A percentile compares a stretch with the other conserved stretches of the same genome.
phyloP scores from a whole-genome alignment of 2,797 vertebrate genomes.

The Mus minutoides region DNA sequence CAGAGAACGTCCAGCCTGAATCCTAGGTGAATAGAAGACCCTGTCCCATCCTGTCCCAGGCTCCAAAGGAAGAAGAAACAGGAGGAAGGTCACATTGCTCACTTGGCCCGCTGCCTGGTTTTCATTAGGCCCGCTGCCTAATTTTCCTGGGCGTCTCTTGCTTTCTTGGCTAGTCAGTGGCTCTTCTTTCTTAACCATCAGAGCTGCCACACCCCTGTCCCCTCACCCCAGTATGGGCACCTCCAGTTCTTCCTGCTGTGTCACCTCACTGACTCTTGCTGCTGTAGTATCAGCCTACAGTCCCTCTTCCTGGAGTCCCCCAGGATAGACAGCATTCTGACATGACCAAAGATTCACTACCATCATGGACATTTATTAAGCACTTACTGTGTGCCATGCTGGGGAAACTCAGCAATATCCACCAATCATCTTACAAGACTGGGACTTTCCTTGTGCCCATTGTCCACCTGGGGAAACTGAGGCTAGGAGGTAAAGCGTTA shows the following conservation, averaged over 20 bases:
- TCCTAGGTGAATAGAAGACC: conserved; percentile 3
- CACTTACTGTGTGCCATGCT: background rate
- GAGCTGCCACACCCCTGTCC: background rate
- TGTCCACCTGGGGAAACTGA: background rate
- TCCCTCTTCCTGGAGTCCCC: conserved; percentile 7
- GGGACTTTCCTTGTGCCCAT: background rate
- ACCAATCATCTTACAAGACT: background rate
- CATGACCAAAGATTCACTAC: background rate
- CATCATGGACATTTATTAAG: conserved; percentile 20
- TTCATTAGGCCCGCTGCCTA: conserved; percentile 80
- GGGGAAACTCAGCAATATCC: conserved; percentile 1
- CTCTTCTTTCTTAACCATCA: conserved; percentile 68
- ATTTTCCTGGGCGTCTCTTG: conserved; percentile 77
- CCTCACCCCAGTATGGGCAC: background rate
- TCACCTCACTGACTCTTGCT: background rate
- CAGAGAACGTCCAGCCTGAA: background rate
- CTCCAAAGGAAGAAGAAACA: conserved; percentile 1
- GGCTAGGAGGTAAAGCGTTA: background rate
- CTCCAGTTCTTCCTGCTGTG: conserved; percentile 43
- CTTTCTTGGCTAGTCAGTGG: conserved; percentile 53
- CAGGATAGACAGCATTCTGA: background rate
- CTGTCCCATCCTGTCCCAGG: background rate
- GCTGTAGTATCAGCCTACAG: background rate
- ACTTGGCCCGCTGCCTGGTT: conserved; percentile 76
- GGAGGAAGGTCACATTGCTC: conserved; percentile 71